Conservation (phyloP, 2,888 invertebrate genomes). For the Chloroclystis v-ata region DNA sequence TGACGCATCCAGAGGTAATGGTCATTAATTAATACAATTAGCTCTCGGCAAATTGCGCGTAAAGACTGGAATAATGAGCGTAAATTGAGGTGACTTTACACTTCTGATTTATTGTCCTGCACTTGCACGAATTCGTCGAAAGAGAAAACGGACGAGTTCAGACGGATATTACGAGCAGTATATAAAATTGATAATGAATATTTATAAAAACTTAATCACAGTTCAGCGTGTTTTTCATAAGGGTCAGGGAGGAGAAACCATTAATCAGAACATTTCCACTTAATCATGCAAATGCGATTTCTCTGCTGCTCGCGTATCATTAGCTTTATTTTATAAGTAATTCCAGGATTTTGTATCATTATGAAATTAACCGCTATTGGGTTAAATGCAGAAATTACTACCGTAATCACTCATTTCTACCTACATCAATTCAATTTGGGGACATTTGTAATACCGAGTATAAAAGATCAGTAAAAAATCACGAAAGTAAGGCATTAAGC, state of each 20-base stretch:
- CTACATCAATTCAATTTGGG: slow-evolving; percentile 17
- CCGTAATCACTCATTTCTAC: slow-evolving; percentile 15
- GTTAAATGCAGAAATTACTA: slow-evolving; percentile 19
- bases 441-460: slow-evolving; percentile 11
- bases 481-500: too few relatives aligned
- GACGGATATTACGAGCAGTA: slow-evolving; percentile 67
- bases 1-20: slow-evolving; percentile 69
- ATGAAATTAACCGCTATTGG: slow-evolving; percentile 22
- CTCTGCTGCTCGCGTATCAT: slow-evolving; percentile 37
- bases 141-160: slow-evolving; percentile 76
- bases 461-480: too few relatives aligned
- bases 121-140: slow-evolving; percentile 74
- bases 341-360: slow-evolving; percentile 29
- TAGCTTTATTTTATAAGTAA: slow-evolving; percentile 46
- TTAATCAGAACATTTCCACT: slow-evolving; percentile 71
- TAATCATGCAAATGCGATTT: slow-evolving; percentile 58
- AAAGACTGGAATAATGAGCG: slow-evolving; percentile 74
- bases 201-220: slow-evolving; percentile 74
- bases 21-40: slow-evolving; percentile 77
- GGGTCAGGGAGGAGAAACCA: slow-evolving; percentile 62
- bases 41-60: slow-evolving; percentile 73
- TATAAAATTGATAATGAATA: slow-evolving; percentile 75
- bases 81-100: slow-evolving; percentile 76
- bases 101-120: slow-evolving; percentile 76
- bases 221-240: slow-evolving; percentile 57